Conservation (phyloP, 2,888 invertebrate species). For the Leptopilina drosophilae region DNA sequence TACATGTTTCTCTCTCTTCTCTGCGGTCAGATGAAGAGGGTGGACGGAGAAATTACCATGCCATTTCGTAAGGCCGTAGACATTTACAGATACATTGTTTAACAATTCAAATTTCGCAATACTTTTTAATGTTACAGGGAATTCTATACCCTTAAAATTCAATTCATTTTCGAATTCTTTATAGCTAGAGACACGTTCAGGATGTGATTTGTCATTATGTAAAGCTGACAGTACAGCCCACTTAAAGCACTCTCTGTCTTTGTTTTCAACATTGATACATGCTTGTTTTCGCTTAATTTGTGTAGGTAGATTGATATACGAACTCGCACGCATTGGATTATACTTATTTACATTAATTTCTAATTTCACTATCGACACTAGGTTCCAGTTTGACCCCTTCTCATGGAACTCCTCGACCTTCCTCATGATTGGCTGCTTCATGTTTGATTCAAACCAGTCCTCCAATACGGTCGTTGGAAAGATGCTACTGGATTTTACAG, state of each 20-base stretch:
- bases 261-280: constrained; percentile 58
- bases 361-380: neutral
- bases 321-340: neutral
- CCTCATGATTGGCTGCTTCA: neutral
- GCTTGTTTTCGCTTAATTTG: constrained; percentile 48
- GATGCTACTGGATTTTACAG: neutral
- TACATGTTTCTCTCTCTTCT: neutral
- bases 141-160: constrained; percentile 55
- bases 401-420: neutral
- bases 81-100: constrained; percentile 48
- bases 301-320: neutral
- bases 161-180: constrained; percentile 44
- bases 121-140: constrained; percentile 55
- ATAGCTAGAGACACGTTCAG: constrained; percentile 51
- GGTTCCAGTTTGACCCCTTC: neutral
- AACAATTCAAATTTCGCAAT: constrained; percentile 57
- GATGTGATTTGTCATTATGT: too few species aligned
- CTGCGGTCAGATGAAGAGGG: neutral
- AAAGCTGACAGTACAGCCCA: constrained; percentile 61
- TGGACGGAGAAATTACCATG: neutral
- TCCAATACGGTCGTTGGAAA: neutral
- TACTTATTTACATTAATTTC: neutral
- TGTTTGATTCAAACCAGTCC: neutral
- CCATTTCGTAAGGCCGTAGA: neutral
- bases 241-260: constrained; percentile 59